Evolutionary conservation across 2,888 invertebrate genomes (phyloP), one percentile per base, ranked within the genome.

Genomic region (Caenorhabditis drosophilae): DNA sequence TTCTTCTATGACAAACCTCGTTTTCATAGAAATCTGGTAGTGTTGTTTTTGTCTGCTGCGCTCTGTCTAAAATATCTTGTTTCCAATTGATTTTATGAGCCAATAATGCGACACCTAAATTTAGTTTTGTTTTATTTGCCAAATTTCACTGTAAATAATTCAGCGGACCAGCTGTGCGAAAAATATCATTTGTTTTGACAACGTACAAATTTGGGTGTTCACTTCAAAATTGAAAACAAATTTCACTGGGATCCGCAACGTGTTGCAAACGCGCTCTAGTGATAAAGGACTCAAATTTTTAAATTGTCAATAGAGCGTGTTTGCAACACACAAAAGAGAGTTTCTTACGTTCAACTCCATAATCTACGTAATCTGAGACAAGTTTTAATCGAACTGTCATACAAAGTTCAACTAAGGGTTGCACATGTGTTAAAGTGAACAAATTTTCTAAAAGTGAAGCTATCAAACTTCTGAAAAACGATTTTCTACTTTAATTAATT

Each of bases 21-120:
- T 77, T 77, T 47, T 82, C 82, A 52, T 73, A 82, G 25, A 79
- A 67, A 53, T 83, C 83, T 0, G 83, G 83, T 26, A 84, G 61
- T 11, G 67, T 55, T 1, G 82, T 84, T 35, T 81, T 80, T n/a
- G 76, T 59, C 18, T 72, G 61, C 23, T 72, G 64, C 2, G 69
- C 68, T 26, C 62, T 44, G 20, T 78, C 78, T 25, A 77, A 54
- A 38, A 72, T 64, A 40, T 81, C 79, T 42, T 80, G 68, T 35
- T 77, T 74, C 83, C 83, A 83, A 45, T 70, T 79, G 50, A 83
- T 82, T 44, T 77, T 75, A 9, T 60, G 55, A 12, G 67, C 74
- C 38, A 83, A 63, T 15, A 50, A 26, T n/a, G 60, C 62, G 18
- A 73, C 66, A 26, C 56, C 73, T 73, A 55, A 42, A 62, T 31